Evolutionary conservation across 2,797 vertebrate genomes (phyloP).

Genomic region (Eulemur albifrons): DNA sequence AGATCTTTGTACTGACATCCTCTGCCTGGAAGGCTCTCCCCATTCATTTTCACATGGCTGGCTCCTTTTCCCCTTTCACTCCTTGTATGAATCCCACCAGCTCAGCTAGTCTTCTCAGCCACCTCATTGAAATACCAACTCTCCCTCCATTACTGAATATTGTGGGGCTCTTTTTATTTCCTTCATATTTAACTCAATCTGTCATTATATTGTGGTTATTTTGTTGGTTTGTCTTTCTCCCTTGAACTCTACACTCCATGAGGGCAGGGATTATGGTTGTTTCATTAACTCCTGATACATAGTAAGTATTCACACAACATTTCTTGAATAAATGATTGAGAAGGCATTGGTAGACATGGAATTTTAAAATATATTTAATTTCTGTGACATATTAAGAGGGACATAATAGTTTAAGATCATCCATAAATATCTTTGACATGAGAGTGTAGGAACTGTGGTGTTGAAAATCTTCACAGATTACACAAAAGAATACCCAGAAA

Average conservation of each 20-base stretch:
- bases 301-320: neutral
- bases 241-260: neutral
- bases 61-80: neutral
- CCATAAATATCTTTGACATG: neutral
- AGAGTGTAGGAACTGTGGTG: rapidly evolving
- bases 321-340: neutral
- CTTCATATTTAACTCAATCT: neutral
- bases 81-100: neutral
- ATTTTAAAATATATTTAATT: neutral
- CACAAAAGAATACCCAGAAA: neutral
- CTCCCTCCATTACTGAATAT: neutral
- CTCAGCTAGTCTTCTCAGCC: neutral
- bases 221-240: neutral
- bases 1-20: neutral
- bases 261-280: neutral
- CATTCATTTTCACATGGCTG: neutral
- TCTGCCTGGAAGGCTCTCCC: neutral
- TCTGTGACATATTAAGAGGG: neutral
- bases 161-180: neutral
- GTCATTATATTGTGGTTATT: neutral
- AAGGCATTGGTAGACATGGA: neutral
- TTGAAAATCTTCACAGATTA: neutral
- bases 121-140: neutral
- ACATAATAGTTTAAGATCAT: neutral
- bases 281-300: neutral